phyloP scores from a whole-genome alignment of 2,888 invertebrate genomes.

The Zaprionus obscuricornis region DNA sequence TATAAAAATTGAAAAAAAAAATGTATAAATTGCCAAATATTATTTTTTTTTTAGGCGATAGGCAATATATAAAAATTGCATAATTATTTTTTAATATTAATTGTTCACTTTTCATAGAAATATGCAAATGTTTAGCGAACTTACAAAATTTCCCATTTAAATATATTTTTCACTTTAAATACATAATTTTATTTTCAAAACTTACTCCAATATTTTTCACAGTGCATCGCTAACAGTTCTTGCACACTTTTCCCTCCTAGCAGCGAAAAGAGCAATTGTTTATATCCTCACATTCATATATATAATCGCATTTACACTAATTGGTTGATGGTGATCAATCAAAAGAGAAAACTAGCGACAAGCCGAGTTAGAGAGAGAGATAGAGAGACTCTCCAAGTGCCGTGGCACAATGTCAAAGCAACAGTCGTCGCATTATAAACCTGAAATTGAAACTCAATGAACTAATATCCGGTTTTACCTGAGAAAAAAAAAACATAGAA shows the following conservation, averaged over 20 bases:
- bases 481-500: too few species aligned
- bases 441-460: slow-evolving; percentile 66
- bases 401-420: slow-evolving; percentile 58
- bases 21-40: too few species aligned
- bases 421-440: slow-evolving; percentile 44
- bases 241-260: slow-evolving; percentile 33
- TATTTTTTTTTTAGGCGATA: too few species aligned
- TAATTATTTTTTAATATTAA: too few species aligned
- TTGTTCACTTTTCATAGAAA: too few species aligned
- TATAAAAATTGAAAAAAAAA: too few species aligned
- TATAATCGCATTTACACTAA: slow-evolving; percentile 78
- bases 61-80: too few species aligned
- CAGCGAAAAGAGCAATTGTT: slow-evolving; percentile 40
- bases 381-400: slow-evolving; percentile 21
- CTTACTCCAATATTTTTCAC: slow-evolving; percentile 10
- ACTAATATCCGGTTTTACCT: slow-evolving; percentile 76
- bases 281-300: slow-evolving; percentile 66
- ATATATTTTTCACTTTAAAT: too few species aligned
- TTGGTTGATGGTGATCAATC: slow-evolving; percentile 79
- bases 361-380: slow-evolving; percentile 2
- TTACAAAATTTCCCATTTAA: too few species aligned
- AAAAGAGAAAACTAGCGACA: slow-evolving; percentile 46
- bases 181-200: neutral
- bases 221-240: slow-evolving; percentile 29
- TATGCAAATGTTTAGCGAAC: too few species aligned